Evolutionary conservation across 2,113 vertebrate species (phyloP).

Genomic region (Carassius auratus): DNA sequence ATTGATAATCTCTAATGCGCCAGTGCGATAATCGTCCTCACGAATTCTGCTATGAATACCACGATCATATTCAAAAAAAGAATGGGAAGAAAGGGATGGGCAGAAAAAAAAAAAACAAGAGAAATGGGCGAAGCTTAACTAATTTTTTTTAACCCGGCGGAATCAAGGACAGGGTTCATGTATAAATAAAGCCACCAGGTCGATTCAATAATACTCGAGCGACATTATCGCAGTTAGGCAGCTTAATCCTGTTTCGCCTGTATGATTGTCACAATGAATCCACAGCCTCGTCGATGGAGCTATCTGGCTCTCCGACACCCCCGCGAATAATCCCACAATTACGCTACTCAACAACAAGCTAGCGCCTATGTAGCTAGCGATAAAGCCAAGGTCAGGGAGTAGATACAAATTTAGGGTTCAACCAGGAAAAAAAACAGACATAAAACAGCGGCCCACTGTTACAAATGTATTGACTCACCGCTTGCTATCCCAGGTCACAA

Average conservation of each 20-base stretch:
- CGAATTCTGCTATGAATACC: background rate
- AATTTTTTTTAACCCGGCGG: slow-evolving; percentile 20
- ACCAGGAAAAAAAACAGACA: slow-evolving; percentile 28
- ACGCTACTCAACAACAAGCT: background rate
- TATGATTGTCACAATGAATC: slow-evolving; percentile 53
- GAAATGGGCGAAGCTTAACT: slow-evolving; percentile 17
- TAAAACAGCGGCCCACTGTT: slow-evolving; percentile 56
- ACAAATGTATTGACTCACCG: slow-evolving; percentile 74
- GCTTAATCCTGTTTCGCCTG: slow-evolving; percentile 64
- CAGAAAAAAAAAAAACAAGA: slow-evolving; percentile 55
- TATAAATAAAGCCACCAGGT: slow-evolving; percentile 45
- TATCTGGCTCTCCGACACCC: slow-evolving; percentile 25
- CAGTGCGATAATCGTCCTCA: slow-evolving; percentile 9
- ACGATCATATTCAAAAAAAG: slow-evolving; percentile 43
- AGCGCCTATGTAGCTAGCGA: background rate
- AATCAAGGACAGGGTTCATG: slow-evolving; percentile 49
- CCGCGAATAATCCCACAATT: slow-evolving; percentile 26
- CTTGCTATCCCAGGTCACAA: slow-evolving; percentile 77
- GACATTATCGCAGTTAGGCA: slow-evolving; percentile 12
- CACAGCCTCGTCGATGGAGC: slow-evolving; percentile 36
- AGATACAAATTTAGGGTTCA: background rate
- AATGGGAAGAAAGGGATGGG: slow-evolving; percentile 49
- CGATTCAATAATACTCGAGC: slow-evolving; percentile 44
- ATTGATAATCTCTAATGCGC: slow-evolving; percentile 13
- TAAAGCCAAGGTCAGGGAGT: background rate